Base-by-base conservation (phyloP, 2,797 vertebrate species). In the Myotis vivesi region DNA sequence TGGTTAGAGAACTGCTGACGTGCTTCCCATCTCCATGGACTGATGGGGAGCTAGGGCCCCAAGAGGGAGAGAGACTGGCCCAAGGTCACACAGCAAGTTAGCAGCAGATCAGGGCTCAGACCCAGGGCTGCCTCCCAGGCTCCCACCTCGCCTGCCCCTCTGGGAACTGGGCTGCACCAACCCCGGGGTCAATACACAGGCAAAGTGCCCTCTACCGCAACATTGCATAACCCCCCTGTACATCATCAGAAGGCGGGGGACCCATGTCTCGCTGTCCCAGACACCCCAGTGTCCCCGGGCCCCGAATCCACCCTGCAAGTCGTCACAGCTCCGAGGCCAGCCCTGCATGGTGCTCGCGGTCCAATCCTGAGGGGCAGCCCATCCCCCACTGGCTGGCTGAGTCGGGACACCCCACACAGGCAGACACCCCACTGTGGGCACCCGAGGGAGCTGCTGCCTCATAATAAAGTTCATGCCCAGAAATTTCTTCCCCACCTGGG, bases 401-500 rank as follows among this genome's bases (percentile, higher is more conserved):
- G 33, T 19, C 1, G 0, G 38, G 71, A 25, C 16, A 5, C 59
- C 59, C 81, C 6, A 7, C 2, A 10, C 76, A 22, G 33, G 28
- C 1, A 3, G 49, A 5, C 30, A 6, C 57, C n/a, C 38, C 36
- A 20, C 25, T 0, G 8, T 0, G 0, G 28, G 87, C 20, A 55
- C 9, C 20, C 10, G 0, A 36, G 23, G 7, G 49, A 17, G 49
- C 66, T 41, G 30, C 51, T 17, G 15, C 49, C 11, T 68, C 19
- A 1, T 3, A 8, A 64, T 15, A 1, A 28, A 80, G 64, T 15
- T 6, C 33, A 2, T 4, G 38, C 81, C 84, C 33, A 71, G 23
- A 38, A 53, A 46, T 64, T 36, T 11, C 5, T 8, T 23, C 53
- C 25, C 23, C 7, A 3, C 13, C 36, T 5, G 0, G 6, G 57